Conservation (phyloP, 2,113 vertebrate species). For the Salvelinus sp. region DNA sequence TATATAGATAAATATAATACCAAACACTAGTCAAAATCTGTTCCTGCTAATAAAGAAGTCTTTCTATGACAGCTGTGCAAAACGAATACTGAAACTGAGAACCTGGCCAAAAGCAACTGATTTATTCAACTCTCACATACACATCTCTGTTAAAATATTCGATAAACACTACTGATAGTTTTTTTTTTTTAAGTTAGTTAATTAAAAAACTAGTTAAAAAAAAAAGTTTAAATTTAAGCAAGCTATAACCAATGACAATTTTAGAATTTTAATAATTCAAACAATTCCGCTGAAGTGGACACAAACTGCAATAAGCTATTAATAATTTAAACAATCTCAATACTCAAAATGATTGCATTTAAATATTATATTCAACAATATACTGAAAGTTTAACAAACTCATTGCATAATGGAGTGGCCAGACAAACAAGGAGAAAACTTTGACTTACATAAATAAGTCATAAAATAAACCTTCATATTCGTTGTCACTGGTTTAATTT, state of each 20-base stretch:
- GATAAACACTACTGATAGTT: background rate
- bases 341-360: background rate
- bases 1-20: background rate
- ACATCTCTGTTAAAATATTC: conserved; percentile 31
- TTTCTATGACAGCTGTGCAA: conserved; percentile 73
- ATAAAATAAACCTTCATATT: background rate
- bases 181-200: background rate
- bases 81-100: conserved; percentile 76
- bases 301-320: background rate
- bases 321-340: background rate
- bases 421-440: background rate
- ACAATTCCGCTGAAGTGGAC: background rate
- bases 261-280: background rate
- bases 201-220: background rate
- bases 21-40: background rate
- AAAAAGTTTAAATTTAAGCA: background rate
- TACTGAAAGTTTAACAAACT: background rate
- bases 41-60: background rate
- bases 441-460: background rate
- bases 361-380: background rate
- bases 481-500: too few species aligned
- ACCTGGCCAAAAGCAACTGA: conserved; percentile 44
- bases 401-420: background rate
- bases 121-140: conserved; percentile 39
- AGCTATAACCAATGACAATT: background rate